These are phyloP conservation scores for Ptychoptera albimana DNA, from an alignment of 2,888 invertebrate species.

Conservation along the genomic window DNA sequence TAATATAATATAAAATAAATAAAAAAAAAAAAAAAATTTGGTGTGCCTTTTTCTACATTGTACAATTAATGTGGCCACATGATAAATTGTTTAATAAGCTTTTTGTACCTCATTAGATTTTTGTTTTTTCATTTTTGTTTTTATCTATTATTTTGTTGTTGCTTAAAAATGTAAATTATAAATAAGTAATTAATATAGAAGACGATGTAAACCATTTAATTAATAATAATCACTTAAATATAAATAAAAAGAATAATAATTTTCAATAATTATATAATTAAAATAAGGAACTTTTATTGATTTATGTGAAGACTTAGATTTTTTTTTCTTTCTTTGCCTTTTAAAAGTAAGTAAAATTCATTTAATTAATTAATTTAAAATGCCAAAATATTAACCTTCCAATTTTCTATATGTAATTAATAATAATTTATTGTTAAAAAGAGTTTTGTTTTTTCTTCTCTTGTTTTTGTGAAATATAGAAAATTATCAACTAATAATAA, in stretches of 20 bases:
- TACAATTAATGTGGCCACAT: background rate
- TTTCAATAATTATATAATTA: too few relatives aligned
- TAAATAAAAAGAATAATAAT: background rate
- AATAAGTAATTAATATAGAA: background rate
- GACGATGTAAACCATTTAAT: conserved; percentile 1
- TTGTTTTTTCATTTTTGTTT: conserved; percentile 1
- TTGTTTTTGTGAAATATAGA: too few relatives aligned
- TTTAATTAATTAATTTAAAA: too few relatives aligned
- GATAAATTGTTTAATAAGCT: background rate
- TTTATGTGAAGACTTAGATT: too few relatives aligned
- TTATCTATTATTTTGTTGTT: background rate
- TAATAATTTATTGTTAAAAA: too few relatives aligned
- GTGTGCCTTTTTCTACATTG: background rate
- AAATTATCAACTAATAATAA: too few relatives aligned
- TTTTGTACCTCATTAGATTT: background rate
- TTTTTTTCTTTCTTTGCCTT: too few relatives aligned
- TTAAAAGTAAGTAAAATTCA: too few relatives aligned
- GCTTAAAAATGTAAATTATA: conserved; percentile 2
- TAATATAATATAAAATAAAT: background rate
- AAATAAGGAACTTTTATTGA: too few relatives aligned
- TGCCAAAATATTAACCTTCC: too few relatives aligned
- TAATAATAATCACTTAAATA: conserved; percentile 1
- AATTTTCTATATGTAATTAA: too few relatives aligned
- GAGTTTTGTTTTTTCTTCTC: too few relatives aligned
- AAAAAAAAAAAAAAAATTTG: background rate